Evolutionary conservation across 2,797 vertebrate genomes (phyloP), one percentile per base, ranked within the genome.

Genomic region (Chrysocyon brachyurus): DNA sequence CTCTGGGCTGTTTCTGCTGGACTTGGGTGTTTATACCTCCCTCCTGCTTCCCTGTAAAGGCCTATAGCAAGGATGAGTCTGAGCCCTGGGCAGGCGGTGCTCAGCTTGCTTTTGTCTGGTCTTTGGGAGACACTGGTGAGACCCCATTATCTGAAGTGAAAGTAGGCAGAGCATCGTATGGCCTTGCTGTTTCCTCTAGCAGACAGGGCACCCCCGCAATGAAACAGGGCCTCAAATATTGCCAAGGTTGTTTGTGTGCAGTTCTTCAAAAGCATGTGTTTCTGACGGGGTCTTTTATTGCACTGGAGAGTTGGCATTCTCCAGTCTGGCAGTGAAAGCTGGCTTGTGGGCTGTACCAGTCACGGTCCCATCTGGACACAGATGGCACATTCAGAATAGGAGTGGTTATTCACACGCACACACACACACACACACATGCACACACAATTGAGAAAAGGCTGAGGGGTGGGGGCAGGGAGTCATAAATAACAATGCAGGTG

Each of bases 81-180:
- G 33, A 56, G 14, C 63, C 57, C 77, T 26, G 31, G 5, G 6
- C 28, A n/a, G 11, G 28, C 7, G 2, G 87, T 14, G 6, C 19
- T 21, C 33, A 16, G 40, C 6, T 52, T 2, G 22, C 21, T 33
- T 66, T 66, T 14, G n/a, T n/a, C n/a, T 59, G 21, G 63, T 63
- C 89, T 64, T 64, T 54, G 36, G 75, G n/a, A 66, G 66, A 4
- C 72, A 9, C 7, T 9, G 16, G 52, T 22, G 49, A 40, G 61
- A 17, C 24, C 64, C 24, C 1, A 0, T 36, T 40, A n/a, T 19
- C 72, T 79, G 77, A 75, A 49, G 73, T 40, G 14, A 40, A 57
- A 26, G 33, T 6, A 24, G 86, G 33, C 19, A 2, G n/a, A 52
- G 9, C 9, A 8, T 12, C 1, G 0, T 5, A 36, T 0, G 1